Evolutionary conservation across 1,140 invertebrate genomes (phyloP).

Genomic region (Neuroterus valhalla): DNA sequence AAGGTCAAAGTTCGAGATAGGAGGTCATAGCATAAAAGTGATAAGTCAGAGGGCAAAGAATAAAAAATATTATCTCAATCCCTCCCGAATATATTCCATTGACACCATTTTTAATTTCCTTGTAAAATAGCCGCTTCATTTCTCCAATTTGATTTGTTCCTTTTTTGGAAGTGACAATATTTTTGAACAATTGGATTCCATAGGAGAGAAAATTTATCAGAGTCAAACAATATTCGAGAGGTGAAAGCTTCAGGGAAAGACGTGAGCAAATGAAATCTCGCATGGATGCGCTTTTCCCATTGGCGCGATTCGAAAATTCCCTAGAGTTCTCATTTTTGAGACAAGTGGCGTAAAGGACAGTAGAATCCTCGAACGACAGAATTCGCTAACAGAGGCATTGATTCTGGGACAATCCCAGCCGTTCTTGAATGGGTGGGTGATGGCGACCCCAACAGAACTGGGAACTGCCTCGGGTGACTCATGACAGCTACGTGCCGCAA

Average conservation of each 20-base stretch:
- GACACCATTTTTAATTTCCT: too few relatives aligned
- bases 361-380: background rate
- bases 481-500: conserved; percentile 8
- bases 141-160: too few relatives aligned
- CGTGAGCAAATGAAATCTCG: background rate
- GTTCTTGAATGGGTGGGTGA: background rate
- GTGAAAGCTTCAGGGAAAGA: background rate
- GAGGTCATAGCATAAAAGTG: too few relatives aligned
- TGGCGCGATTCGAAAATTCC: conserved; percentile 8
- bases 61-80: too few relatives aligned
- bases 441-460: background rate
- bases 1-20: too few relatives aligned
- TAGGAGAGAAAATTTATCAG: background rate
- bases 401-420: conserved; percentile 35
- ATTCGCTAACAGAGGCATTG: conserved; percentile 28
- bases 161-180: too few relatives aligned
- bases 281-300: conserved; percentile 6
- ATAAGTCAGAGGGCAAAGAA: too few relatives aligned
- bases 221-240: background rate
- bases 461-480: conserved; percentile 4
- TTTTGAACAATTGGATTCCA: too few relatives aligned
- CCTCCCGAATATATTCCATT: too few relatives aligned
- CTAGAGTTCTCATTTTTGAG: background rate
- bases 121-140: too few relatives aligned
- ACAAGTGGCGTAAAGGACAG: conserved; percentile 2